These are phyloP conservation scores for Microcebus griseorufus DNA, from an alignment of 2,113 vertebrate genomes.

Conservation along the genomic window DNA sequence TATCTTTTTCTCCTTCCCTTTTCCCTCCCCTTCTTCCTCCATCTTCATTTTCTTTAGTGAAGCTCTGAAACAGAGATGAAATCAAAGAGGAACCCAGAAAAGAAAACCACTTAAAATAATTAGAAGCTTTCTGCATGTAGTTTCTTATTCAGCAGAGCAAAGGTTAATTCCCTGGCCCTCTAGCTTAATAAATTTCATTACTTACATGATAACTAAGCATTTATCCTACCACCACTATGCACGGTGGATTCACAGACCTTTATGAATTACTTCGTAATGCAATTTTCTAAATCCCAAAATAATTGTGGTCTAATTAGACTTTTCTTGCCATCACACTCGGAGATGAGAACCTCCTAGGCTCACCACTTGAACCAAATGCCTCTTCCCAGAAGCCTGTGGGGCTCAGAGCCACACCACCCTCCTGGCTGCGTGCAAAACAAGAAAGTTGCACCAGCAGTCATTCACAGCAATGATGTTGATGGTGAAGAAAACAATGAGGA, in stretches of 20 bases:
- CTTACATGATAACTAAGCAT: background rate
- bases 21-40: background rate
- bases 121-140: background rate
- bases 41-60: background rate
- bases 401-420: background rate
- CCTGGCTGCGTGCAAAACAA: background rate
- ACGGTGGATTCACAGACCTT: background rate
- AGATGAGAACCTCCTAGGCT: background rate
- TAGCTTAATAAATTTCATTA: conserved; percentile 62
- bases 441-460: background rate
- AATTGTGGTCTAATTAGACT: conserved; percentile 46
- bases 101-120: conserved; percentile 63
- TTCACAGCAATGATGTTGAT: background rate
- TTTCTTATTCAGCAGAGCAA: conserved; percentile 44
- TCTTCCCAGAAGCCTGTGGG: conserved; percentile 32
- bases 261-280: conserved; percentile 40
- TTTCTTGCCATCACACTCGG: background rate
- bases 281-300: conserved; percentile 62
- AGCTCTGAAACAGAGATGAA: background rate
- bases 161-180: conserved; percentile 61
- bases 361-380: conserved; percentile 14
- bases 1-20: background rate
- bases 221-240: background rate
- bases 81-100: conserved; percentile 44
- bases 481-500: background rate